Evolutionary conservation across 2,888 invertebrate species (phyloP).

Genomic region (Melangyna quadrimaculata): DNA sequence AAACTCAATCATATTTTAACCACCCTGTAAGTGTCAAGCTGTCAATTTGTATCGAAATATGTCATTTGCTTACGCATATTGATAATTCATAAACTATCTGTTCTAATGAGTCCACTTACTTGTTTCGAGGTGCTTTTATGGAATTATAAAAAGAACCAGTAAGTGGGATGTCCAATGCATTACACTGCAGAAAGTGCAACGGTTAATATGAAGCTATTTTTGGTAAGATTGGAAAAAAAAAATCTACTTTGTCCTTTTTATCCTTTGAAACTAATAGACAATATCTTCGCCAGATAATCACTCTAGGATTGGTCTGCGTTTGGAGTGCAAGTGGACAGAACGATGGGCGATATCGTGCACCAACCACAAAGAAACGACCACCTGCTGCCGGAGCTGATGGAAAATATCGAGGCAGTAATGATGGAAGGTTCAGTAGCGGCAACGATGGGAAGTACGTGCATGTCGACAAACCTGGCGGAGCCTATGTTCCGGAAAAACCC

Average conservation of each 20-base stretch:
- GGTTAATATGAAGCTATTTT: constrained; percentile 58
- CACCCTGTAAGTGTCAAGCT: constrained; percentile 34
- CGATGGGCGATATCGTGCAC: constrained; percentile 82
- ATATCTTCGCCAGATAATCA: constrained; percentile 21
- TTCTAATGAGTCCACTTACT: constrained; percentile 51
- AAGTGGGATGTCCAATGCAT: constrained; percentile 40
- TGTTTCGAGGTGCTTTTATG: constrained; percentile 56
- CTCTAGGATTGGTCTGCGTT: constrained; percentile 63
- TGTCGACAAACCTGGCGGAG: constrained; percentile 77
- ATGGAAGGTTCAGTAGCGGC: constrained; percentile 76
- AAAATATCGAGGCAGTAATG: constrained; percentile 75
- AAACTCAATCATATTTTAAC: background rate
- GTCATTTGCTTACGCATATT: constrained; percentile 50
- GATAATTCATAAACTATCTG: constrained; percentile 50
- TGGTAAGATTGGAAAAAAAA: constrained; percentile 23
- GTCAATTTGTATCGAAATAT: constrained; percentile 35
- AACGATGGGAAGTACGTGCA: constrained; percentile 82
- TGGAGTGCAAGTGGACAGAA: constrained; percentile 74
- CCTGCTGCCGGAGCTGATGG: constrained; percentile 74
- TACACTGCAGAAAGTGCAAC: constrained; percentile 43
- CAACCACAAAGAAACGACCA: constrained; percentile 72
- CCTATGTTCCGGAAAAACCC: constrained; percentile 73
- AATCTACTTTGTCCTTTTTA: background rate
- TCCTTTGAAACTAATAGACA: background rate
- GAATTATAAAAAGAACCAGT: constrained; percentile 53